Evolutionary conservation across 2,113 vertebrate genomes (phyloP), one percentile per base, ranked within the genome.

Genomic region (Rynchops niger): DNA sequence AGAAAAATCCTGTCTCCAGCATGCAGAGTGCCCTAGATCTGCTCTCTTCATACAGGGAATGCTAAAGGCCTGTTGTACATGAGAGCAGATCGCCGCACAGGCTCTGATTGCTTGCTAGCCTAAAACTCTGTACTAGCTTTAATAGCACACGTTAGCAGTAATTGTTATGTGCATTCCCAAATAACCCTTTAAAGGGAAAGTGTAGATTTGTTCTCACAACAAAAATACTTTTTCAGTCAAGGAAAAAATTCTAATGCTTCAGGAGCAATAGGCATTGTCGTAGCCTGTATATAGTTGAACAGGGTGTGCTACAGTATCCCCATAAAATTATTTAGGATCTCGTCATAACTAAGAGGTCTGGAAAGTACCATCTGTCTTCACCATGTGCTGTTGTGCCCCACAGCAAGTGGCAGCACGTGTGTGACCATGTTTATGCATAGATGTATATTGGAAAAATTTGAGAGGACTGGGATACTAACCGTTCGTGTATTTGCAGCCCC

Each of bases 61-160:
- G 29, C 25, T 56, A 22, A 49, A 47, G 58, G 53, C 13, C 22
- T 43, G 13, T 6, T 56, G 47, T 2, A 8, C 9, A 2, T 23
- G 38, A 32, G 7, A 78, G 36, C 55, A 88, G 70, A 5, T n/a
- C 65, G 83, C 67, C 62, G 42, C 52, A 3, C 16, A 10, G 43
- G 21, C 34, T 88, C 32, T 42, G 23, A 17, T 13, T 9, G 12
- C 30, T 5, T 10, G 13, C n/a, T 17, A 38, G 19, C 53, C 30
- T 49, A 17, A 58, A 90, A 42, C 21, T 69, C 42, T 53, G 19
- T 23, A 17, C 19, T 15, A 49, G 66, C 36, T 62, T 47, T 85
- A n/a, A 38, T 7, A 70, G 49, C 40, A 38, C 0, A 0, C 0
- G 2, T 25, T 6, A 55, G 20, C 71, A 45, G 52, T 34, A 61